A percentile compares a stretch with the other conserved stretches of the same genome.
Evolutionary conservation across 2,888 invertebrate species (phyloP).

Genomic region (Tuta absoluta): DNA sequence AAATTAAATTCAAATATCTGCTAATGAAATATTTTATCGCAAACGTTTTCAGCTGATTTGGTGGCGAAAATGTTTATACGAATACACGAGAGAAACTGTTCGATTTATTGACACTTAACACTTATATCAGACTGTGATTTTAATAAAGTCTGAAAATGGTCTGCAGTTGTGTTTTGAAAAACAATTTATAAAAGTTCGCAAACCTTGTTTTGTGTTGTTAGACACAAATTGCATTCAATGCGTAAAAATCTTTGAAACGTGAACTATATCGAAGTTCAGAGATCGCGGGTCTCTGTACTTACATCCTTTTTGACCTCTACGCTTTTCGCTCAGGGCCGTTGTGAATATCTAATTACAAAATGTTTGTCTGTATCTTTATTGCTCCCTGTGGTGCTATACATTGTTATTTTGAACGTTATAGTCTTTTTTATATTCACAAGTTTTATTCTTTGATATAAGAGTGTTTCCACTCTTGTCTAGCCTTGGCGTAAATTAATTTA

Average conservation of each 20-base stretch:
- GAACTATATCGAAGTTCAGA: conserved; percentile 17
- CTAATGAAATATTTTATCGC: conserved; percentile 4
- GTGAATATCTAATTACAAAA: conserved; percentile 13
- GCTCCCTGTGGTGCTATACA: conserved; percentile 24
- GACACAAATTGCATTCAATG: conserved; percentile 14
- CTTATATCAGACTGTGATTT: not conserved
- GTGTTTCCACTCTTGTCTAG: not conserved
- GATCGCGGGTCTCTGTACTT: conserved; percentile 30
- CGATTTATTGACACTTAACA: conserved; percentile 6
- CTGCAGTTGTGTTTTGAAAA: not conserved
- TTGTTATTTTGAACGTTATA: not conserved
- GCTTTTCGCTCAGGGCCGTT: conserved; percentile 25
- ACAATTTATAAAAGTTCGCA: not conserved
- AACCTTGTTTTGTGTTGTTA: not conserved
- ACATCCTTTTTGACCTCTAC: conserved; percentile 25
- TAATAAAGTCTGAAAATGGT: not conserved
- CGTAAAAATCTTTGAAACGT: not conserved
- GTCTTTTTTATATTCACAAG: not conserved
- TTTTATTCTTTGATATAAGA: not conserved
- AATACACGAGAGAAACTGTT: not conserved
- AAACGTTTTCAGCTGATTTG: not conserved
- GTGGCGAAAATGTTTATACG: not conserved
- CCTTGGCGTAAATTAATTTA: not conserved
- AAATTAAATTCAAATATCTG: conserved; percentile 2
- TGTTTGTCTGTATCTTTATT: conserved; percentile 16